Evolutionary conservation across 2,888 invertebrate species (phyloP), one percentile per base, ranked within the genome.

Genomic region (Schrankia costaestrigalis): DNA sequence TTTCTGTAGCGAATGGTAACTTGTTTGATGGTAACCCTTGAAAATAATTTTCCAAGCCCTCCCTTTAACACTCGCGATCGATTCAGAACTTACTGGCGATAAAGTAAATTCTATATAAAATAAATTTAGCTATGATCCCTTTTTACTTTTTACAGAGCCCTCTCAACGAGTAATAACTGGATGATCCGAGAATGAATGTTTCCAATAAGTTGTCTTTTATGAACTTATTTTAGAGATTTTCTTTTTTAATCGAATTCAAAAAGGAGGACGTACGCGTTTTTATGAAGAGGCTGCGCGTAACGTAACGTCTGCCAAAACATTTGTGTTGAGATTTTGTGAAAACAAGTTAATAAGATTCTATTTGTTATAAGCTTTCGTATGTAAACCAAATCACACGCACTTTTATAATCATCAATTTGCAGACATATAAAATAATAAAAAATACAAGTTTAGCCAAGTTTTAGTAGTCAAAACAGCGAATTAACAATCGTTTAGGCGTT

Each of bases 71-170:
- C 60, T 63, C 14, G 59, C 72, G 76, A 78, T 79, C 71, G 68
- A 65, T 74, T 70, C 67, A 55, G 65, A 69, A 79, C 69, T 76
- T 74, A 74, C 68, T 67, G 59, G 53, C 79, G 66, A 78, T 81
- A 80, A 78, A 81, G 76, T 78, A 79, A 73, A 76, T 72, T 76
- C 71, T 72, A 63, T 76, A 74, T 76, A 74, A 71, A 76, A 82
- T 83, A 82, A 79, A 81, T 83, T 81, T 56, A 65, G 73, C 72
- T 79, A 79, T 77, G 78, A 79, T 80, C 79, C 78, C 70, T 75
- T 81, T 21, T 77, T 75, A 75, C 73, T 71, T 79, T 78, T 76
- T 70, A 70, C 69, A 60, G 63, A 67, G 69, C 69, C 71, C 68
- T 71, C 60, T 57, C 56, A 60, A 60, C 56, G 64, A 74, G 70